Base-by-base conservation (phyloP, 2,888 invertebrate species). In the Tetramorium bicarinatum region DNA sequence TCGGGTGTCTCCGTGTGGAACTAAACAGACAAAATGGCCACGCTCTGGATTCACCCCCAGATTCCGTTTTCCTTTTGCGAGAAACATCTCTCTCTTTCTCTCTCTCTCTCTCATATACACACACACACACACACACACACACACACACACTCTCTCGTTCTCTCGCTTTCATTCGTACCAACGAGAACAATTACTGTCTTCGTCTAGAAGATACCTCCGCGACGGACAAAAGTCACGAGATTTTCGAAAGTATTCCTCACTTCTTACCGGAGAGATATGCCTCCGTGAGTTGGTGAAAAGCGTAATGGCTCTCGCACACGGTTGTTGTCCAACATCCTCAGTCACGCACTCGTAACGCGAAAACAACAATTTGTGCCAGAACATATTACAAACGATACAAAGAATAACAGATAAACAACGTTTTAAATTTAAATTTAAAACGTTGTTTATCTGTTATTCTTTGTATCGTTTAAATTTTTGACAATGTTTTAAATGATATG, bases 1-100 rank as follows among this genome's bases (percentile, higher is more conserved):
- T 90, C 92, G 92, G 86, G 92, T 93, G 91, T 92, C 92, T 91
- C 93, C 93, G 92, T 87, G 92, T 92, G 94, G 94, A 94, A 94
- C 91, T 94, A 94, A 94, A 92, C 93, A 91, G 93, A 92, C 94
- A 94, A 94, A 94, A 94, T 94, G 94, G 93, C 94, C 91, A 93
- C 90, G 92, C 93, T 92, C 88, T 88, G 29, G 91, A 87, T 92
- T 93, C 93, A 93, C 92, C 91, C 93, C 92, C 9, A 49, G 90
- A 90, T 90, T 92, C 92, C 91, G 87, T 90, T 92, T 91, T 89
- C 87, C 90, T 89, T 92, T 90, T 92, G 85, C 86, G 49, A 88
- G 72, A 72, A 75, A 74, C 80, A 56, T 77, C 52, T 74, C 41
- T 77, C 29, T 67, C 8, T 66, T 47, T 72, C 61, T 75, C 38